phyloP scores from a whole-genome alignment of 2,888 invertebrate species.

The Coelogynopora nodosa region DNA sequence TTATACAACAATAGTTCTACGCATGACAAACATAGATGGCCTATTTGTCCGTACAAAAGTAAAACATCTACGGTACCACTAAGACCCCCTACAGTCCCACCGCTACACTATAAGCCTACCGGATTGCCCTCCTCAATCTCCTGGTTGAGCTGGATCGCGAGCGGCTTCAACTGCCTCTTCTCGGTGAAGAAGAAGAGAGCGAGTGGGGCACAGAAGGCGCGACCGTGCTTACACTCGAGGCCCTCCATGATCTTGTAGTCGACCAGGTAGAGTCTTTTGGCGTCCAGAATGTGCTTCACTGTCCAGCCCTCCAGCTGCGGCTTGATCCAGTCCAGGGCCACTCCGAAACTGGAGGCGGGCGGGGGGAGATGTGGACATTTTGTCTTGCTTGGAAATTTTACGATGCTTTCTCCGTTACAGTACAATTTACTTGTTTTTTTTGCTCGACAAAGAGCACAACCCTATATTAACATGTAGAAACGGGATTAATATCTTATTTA shows the following conservation, averaged over 20 bases:
- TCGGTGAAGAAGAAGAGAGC: constrained; percentile 62
- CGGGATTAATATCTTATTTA: too few species aligned
- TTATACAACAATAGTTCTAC: too few species aligned
- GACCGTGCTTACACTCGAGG: constrained; percentile 53
- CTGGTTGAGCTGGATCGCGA: constrained; percentile 63
- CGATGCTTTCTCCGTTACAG: background rate
- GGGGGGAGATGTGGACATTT: background rate
- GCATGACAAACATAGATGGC: too few species aligned
- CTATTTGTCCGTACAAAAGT: too few species aligned
- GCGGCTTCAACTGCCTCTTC: constrained; percentile 58
- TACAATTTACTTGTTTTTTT: too few species aligned
- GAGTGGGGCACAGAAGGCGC: constrained; percentile 60
- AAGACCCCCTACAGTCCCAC: too few species aligned
- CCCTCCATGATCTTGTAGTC: constrained; percentile 59
- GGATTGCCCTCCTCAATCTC: constrained; percentile 61
- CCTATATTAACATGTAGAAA: too few species aligned
- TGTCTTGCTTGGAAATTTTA: background rate
- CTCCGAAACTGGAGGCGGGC: constrained; percentile 56
- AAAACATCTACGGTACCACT: too few species aligned
- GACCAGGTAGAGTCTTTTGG: constrained; percentile 60
- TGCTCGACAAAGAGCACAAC: too few species aligned
- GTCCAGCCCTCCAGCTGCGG: constrained; percentile 57
- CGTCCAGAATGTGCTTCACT: constrained; percentile 55
- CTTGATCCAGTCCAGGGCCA: constrained; percentile 55
- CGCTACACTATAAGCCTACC: too few species aligned